These are phyloP conservation scores for Anthrax anthrax DNA, from an alignment of 2,888 invertebrate species.

Conservation along the genomic window DNA sequence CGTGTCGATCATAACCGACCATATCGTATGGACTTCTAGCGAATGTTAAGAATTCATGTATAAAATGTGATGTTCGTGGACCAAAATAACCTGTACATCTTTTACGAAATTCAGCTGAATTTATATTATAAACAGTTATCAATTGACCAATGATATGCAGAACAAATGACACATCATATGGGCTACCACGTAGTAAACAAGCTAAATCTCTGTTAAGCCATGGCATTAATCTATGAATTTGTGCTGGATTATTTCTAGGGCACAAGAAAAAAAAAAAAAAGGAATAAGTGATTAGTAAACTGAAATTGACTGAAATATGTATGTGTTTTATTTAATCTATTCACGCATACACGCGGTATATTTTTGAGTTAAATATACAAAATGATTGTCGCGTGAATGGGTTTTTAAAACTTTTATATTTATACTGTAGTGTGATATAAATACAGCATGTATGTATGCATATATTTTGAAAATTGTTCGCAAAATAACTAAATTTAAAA, in stretches of 20 bases:
- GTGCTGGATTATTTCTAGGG: conserved; percentile 60
- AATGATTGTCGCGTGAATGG: too few species aligned
- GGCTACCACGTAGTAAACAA: conserved; percentile 47
- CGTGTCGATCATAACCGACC: conserved; percentile 62
- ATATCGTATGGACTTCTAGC: conserved; percentile 78
- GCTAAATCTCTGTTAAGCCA: conserved; percentile 81
- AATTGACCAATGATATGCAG: conserved; percentile 53
- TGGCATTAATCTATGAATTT: conserved; percentile 67
- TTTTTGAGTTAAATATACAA: too few species aligned
- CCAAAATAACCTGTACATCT: conserved; percentile 54
- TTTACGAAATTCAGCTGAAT: conserved; percentile 48
- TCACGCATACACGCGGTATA: neutral
- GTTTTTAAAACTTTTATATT: neutral
- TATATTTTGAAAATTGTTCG: too few species aligned
- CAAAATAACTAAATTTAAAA: too few species aligned
- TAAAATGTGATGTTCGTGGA: conserved; percentile 65
- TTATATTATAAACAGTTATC: conserved; percentile 47
- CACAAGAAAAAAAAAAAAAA: too few species aligned
- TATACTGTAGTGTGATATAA: neutral
- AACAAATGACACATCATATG: conserved; percentile 49
- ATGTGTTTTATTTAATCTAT: neutral
- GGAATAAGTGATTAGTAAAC: neutral
- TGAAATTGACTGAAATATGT: too few species aligned
- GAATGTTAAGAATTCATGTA: conserved; percentile 77
- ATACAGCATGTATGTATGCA: neutral